Percentiles rank a stretch among this genome's conserved stretches.
These are phyloP conservation scores for Bombus cullumanus DNA, from an alignment of 1,140 invertebrate species.

Conservation along the genomic window DNA sequence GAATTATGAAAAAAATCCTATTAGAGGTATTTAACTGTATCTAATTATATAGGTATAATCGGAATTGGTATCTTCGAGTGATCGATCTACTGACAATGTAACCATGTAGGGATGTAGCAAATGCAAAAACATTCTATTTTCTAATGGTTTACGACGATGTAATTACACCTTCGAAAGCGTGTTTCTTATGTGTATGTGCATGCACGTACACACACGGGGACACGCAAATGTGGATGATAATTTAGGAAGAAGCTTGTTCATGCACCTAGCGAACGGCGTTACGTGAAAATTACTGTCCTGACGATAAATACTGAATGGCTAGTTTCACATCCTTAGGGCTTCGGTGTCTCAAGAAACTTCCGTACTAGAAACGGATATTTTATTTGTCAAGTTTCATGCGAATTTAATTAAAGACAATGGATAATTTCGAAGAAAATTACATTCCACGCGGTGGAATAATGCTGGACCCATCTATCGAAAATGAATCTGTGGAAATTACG, in stretches of 20 bases:
- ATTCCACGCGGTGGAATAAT: background rate
- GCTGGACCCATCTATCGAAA: no score
- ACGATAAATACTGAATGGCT: constrained; percentile 32
- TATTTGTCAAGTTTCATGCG: background rate
- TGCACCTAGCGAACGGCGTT: background rate
- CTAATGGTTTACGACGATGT: constrained; percentile 8
- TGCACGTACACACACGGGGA: background rate
- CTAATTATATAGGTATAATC: background rate
- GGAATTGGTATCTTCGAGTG: background rate
- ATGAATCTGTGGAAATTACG: background rate
- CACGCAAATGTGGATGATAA: background rate
- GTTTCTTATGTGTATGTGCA: background rate
- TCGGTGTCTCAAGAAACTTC: background rate
- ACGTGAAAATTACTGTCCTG: constrained; percentile 44
- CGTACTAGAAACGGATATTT: constrained; percentile 14
- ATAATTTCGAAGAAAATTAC: background rate
- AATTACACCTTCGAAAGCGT: constrained; percentile 34
- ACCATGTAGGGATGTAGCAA: background rate
- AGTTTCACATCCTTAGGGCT: constrained; percentile 24
- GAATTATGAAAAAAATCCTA: no score
- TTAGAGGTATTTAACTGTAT: background rate
- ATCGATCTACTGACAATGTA: background rate
- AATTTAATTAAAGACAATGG: constrained; percentile 34
- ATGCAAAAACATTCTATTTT: constrained; percentile 18
- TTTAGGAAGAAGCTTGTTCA: constrained; percentile 1